These are phyloP conservation scores for Artibeus jamaicensis DNA, from an alignment of 2,797 vertebrate species.

Conservation along the genomic window DNA sequence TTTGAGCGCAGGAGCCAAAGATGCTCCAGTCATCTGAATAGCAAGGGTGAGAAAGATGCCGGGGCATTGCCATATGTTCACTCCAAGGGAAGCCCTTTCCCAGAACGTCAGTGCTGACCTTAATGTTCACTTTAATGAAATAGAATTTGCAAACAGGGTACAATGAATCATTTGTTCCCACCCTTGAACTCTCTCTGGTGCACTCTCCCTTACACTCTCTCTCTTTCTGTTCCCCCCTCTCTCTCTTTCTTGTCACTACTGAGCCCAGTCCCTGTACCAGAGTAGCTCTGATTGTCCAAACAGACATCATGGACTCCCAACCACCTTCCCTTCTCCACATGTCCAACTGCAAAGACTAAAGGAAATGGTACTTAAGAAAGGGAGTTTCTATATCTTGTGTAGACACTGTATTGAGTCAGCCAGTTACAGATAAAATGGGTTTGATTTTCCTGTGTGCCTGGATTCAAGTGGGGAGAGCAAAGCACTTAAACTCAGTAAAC, in stretches of 20 bases:
- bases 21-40: neutral
- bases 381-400: neutral
- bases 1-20: conserved; percentile 13
- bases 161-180: neutral
- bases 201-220: neutral
- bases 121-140: neutral
- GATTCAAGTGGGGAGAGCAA: neutral
- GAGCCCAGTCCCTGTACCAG: neutral
- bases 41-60: neutral
- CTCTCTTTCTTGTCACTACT: neutral
- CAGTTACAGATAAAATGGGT: neutral
- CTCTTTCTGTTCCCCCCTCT: neutral
- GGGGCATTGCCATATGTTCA: conserved; percentile 9
- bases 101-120: neutral
- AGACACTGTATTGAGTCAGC: neutral
- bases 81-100: conserved; percentile 1
- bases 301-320: neutral
- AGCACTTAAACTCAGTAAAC: neutral
- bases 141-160: neutral
- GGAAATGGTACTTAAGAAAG: neutral
- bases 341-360: neutral
- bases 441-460: neutral
- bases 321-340: neutral
- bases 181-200: neutral
- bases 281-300: neutral